phyloP scores from a whole-genome alignment of 1,140 invertebrate species.

The Drosophila setifemur region DNA sequence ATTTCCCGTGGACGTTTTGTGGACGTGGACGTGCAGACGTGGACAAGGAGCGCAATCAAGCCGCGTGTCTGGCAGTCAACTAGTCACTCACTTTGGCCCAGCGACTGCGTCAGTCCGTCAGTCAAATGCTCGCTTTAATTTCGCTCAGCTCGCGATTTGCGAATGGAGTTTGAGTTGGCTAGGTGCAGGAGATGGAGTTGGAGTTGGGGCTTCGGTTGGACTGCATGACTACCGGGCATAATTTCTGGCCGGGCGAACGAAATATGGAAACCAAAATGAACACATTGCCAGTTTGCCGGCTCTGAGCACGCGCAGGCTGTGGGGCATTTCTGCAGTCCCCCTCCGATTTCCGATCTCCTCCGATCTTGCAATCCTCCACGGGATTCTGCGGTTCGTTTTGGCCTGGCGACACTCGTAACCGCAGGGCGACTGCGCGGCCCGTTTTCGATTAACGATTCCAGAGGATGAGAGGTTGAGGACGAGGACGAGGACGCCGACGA shows the following conservation, averaged over 20 bases:
- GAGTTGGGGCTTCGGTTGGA: neutral
- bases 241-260: conserved; percentile 56
- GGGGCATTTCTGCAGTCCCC: conserved; percentile 10
- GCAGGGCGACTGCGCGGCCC: conserved; percentile 63
- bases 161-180: neutral
- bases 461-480: conserved; percentile 11
- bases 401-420: conserved; percentile 59
- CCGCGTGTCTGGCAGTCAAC: conserved; percentile 50
- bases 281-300: conserved; percentile 60
- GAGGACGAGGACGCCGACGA: neutral
- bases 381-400: conserved; percentile 16
- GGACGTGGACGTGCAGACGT: conserved; percentile 11
- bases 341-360: neutral
- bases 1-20: conserved; percentile 28
- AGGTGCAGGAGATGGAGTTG: neutral
- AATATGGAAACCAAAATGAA: conserved; percentile 69
- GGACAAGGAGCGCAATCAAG: conserved; percentile 63
- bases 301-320: conserved; percentile 62
- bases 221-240: conserved; percentile 80
- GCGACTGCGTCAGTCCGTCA: conserved; percentile 52
- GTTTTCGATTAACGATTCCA: conserved; percentile 68
- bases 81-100: conserved; percentile 41
- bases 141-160: conserved; percentile 13
- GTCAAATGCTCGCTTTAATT: conserved; percentile 46
- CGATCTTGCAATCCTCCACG: neutral